Percentiles rank a stretch among this genome's conserved stretches.
Conservation (phyloP, 2,888 invertebrate species). For the Dicroscelio sp. region DNA sequence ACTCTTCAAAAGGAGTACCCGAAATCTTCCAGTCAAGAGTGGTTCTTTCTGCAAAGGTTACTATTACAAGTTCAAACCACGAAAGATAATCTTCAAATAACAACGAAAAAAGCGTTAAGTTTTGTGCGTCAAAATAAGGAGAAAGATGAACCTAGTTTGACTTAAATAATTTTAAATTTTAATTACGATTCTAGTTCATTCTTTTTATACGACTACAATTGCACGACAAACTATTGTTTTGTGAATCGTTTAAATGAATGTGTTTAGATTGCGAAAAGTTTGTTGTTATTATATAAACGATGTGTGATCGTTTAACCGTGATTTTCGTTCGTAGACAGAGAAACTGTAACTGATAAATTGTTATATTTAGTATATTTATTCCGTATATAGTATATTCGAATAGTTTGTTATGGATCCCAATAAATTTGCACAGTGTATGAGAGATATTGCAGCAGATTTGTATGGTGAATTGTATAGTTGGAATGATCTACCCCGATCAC, state of each 20-base stretch:
- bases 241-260: too few species aligned
- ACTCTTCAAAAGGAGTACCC: conserved; percentile 33
- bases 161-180: background rate
- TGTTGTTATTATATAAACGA: background rate
- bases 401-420: conserved; percentile 4
- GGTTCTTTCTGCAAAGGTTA: conserved; percentile 32
- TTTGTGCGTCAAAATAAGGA: conserved; percentile 15
- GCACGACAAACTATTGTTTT: too few species aligned
- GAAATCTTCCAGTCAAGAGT: conserved; percentile 8
- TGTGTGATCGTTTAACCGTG: background rate
- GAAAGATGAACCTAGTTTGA: too few species aligned
- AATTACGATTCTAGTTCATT: too few species aligned
- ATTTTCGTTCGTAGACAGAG: background rate
- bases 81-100: conserved; percentile 15
- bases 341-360: background rate
- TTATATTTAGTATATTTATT: background rate
- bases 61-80: conserved; percentile 16
- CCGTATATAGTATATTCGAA: background rate
- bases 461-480: conserved; percentile 60
- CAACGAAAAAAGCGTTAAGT: conserved; percentile 19
- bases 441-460: conserved; percentile 15
- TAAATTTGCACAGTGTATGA: background rate
- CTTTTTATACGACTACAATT: too few species aligned
- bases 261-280: too few species aligned
- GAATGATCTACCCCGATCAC: conserved; percentile 62